A percentile compares a stretch with the other conserved stretches of the same genome.
Conservation (phyloP, 37 sponge, comb jelly and placozoan genomes). For the Diacarnus erythraeanus region DNA sequence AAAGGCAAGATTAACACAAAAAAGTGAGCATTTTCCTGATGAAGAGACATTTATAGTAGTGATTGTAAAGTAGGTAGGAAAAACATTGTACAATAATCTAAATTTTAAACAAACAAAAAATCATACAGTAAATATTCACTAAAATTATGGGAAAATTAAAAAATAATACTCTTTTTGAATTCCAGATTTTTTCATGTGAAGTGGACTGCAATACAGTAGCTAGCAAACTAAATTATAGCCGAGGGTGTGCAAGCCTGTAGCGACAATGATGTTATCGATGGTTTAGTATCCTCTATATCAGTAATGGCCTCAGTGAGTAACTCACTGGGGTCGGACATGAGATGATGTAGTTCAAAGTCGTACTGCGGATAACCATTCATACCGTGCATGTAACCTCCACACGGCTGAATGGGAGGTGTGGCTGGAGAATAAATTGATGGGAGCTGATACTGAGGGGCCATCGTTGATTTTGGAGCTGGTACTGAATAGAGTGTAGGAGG, state of each 20-base stretch:
- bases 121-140: too few species aligned
- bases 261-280: too few species aligned
- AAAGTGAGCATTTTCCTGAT: too few species aligned
- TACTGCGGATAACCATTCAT: not conserved
- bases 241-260: not conserved
- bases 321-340: constrained; percentile 6
- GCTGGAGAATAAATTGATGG: not conserved
- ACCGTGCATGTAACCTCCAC: not conserved
- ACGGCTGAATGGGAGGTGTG: not conserved
- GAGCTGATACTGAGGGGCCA: not conserved
- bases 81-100: too few species aligned
- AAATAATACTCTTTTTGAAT: too few species aligned
- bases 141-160: too few species aligned
- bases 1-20: too few species aligned
- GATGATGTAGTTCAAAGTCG: constrained; percentile 2
- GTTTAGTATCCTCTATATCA: not conserved
- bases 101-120: too few species aligned
- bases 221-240: constrained; percentile 1
- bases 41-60: too few species aligned
- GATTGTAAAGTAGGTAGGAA: too few species aligned
- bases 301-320: not conserved
- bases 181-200: too few species aligned
- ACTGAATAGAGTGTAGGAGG: not conserved
- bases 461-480: not conserved
- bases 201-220: too few species aligned